Base-by-base conservation (phyloP, 2,888 invertebrate species). In the Drosophila mercatorum region DNA sequence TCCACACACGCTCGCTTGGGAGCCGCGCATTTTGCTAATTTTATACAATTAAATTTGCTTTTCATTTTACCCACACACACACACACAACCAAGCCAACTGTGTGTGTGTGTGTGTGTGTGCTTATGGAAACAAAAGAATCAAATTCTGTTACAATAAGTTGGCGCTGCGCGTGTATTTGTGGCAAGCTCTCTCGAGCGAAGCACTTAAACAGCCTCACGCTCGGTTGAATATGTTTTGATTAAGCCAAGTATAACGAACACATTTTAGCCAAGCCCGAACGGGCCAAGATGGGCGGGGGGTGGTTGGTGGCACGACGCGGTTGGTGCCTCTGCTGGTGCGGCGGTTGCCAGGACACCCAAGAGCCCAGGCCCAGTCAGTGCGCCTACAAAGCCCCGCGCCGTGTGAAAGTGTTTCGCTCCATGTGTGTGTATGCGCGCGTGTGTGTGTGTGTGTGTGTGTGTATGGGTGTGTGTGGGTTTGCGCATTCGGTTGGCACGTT, bases 221-320 rank as follows among this genome's bases (percentile, higher is more conserved):
- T 85, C 86, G 82, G 85, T 82, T 85, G 86, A 85, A 86, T 84
- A 86, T 85, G 86, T 85, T 85, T 85, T 86, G 86, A 85, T 85
- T 83, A 85, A 86, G 86, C 84, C 84, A 84, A 85, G 85, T 85
- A 84, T 84, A 85, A 85, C 82, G 84, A 84, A 85, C 84, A 84
- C 83, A 84, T 84, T 84, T 72, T 40, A 14, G 61, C 58, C 57
- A 28, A 17, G 65, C 61, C 58, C 11, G 43, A 31, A 31, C 46
- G 17, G 22, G 38, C 22, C 60, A 43, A 34, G 22, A 41, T 34
- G 49, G 10, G n/a, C 31, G 31, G 31, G 0, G 5, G 0, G n/a
- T 22, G 22, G 22, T 22, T 22, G 5, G 31, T 8, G 6, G 14
- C 3, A 28, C 46, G 28, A 14, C 34, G 8, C 44, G 12, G 44